Evolutionary conservation across 2,113 vertebrate genomes (phyloP), one percentile per base, ranked within the genome.

Genomic region (Thymallus thymallus): DNA sequence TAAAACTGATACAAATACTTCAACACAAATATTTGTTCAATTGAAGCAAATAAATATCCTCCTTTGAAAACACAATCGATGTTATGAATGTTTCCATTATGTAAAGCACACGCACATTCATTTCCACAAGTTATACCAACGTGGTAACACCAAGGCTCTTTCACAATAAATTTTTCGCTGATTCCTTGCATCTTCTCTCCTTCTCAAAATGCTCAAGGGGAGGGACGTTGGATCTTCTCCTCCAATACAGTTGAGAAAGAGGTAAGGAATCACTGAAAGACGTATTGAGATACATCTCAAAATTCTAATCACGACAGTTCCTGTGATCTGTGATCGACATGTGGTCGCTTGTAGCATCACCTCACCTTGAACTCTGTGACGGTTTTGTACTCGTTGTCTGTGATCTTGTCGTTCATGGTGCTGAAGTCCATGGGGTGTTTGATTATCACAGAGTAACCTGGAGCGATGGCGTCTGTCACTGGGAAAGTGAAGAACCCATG

Each of bases 351-450:
- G 48, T 16, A 51, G 12, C 48, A 51, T 4, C 48, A 5, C 45
- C 71, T 80, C 84, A 98, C 97, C 96, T 99, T 99, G 73, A 99
- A 99, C 87, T 99, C 98, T 30, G 97, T 99, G 64, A 99, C 94
- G 2, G 98, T 99, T 86, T 97, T 97, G 85, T 99, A 99, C 6
- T 98, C 97, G 2, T 97, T 97, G n/a, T 93, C 91, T 60, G 82
- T 76, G 13, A 98, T 98, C 89, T 98, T 99, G 87, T 99, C 96
- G 78, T 96, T 98, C 95, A 99, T 98, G 0, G 96, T 99, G 87
- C 97, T 96, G 84, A 99, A 99, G 85, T 99, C 98, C 98, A 99
- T 99, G 0, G 98, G 98, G 83, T 99, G 97, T 65, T 99, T 99
- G 89, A 99, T 99, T 85, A 99, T 98, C 91, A 95, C 93, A 23